Conservation (phyloP, 2,113 vertebrate genomes). For the Phylloscopus trochiloides region DNA sequence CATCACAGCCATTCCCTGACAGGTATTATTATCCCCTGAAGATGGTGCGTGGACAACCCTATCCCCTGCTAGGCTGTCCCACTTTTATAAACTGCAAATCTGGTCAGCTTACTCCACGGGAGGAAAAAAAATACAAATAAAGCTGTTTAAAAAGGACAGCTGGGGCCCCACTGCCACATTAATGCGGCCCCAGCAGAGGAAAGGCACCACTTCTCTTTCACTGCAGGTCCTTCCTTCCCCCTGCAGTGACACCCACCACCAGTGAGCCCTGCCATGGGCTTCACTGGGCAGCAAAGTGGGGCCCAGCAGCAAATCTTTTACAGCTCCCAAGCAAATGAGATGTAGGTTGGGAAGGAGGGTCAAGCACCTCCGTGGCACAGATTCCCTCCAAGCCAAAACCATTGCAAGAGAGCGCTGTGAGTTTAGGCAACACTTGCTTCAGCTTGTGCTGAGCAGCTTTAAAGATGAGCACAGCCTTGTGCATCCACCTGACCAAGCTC, state of each 20-base stretch:
- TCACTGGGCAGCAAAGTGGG: neutral
- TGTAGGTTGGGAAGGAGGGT: neutral
- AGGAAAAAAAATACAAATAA: neutral
- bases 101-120: neutral
- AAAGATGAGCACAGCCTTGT: neutral
- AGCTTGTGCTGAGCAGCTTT: neutral
- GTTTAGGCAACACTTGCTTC: neutral
- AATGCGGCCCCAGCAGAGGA: neutral
- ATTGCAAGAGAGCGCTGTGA: rapidly evolving
- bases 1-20: constrained; percentile 19
- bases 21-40: constrained; percentile 59
- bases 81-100: constrained; percentile 68
- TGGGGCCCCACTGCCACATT: neutral
- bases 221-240: neutral
- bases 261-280: neutral
- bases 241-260: neutral
- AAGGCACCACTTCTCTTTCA: neutral
- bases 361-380: neutral
- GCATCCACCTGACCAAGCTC: neutral
- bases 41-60: constrained; percentile 15
- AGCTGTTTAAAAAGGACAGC: constrained; percentile 28
- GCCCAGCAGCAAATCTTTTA: neutral
- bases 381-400: neutral
- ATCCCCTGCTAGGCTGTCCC: constrained; percentile 66
- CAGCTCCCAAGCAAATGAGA: neutral